Evolutionary conservation across 2,113 vertebrate species (phyloP).

Genomic region (Neotoma lepida): DNA sequence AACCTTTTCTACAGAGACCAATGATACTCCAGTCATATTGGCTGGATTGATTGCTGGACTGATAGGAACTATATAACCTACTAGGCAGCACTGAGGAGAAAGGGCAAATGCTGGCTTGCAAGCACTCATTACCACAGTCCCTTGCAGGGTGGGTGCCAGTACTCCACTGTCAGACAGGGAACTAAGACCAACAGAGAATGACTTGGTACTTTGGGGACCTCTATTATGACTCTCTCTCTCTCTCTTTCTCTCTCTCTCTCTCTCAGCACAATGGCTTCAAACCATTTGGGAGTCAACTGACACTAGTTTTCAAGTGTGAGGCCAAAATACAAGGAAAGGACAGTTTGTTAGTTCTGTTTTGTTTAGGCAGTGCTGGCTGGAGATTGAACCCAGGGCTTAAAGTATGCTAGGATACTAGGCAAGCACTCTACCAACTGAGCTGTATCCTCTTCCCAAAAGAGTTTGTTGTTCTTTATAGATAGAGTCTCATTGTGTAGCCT

Average conservation of each 20-base stretch:
- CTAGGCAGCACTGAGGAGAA: background rate
- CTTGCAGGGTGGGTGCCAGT: background rate
- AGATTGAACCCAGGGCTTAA: background rate
- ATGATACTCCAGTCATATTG: background rate
- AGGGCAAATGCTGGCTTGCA: background rate
- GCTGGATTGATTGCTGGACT: background rate
- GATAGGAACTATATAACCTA: background rate
- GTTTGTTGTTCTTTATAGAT: background rate
- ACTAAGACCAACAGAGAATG: background rate
- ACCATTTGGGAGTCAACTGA: too few relatives aligned
- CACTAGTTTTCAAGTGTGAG: background rate
- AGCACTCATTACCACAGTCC: background rate
- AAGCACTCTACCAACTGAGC: background rate
- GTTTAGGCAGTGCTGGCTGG: background rate
- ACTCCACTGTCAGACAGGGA: background rate
- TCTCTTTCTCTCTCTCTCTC: background rate
- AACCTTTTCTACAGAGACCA: background rate
- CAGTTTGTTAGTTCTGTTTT: background rate
- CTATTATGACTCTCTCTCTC: background rate
- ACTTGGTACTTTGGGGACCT: background rate
- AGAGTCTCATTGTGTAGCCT: background rate
- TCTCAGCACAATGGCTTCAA: background rate
- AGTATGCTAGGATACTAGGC: background rate
- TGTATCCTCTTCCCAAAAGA: background rate
- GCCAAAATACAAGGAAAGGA: background rate